Evolutionary conservation across 2,797 vertebrate genomes (phyloP), one percentile per base, ranked within the genome.

Genomic region (Carduelis carduelis): DNA sequence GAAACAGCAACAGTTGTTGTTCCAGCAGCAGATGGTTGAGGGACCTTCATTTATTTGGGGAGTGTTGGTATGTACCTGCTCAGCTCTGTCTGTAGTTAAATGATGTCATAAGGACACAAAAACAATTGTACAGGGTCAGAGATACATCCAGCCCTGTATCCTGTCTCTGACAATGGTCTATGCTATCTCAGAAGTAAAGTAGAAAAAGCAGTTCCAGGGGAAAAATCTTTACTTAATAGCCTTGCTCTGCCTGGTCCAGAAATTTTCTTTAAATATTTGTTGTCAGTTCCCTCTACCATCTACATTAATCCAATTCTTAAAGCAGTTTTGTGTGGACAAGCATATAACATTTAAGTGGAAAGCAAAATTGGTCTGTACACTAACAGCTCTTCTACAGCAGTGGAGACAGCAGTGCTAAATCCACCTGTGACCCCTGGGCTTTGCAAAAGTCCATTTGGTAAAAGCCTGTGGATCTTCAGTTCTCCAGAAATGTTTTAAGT

Each of bases 21-120:
- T 95, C 80, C 74, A 89, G 59, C 74, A 89, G 59, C 86, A 94
- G 86, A 93, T 89, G 77, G 43, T 66, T 44, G 27, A 39, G 32
- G 50, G 34, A 16, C 20, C 83, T 79, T 66, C 37, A 34, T 89
- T 83, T 87, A 26, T 75, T 46, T 6, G 1, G 28, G 22, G 11
- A 37, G 16, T 41, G 12, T 56, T 76, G 43, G 9, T 12, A 2
- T 44, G 59, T 78, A 85, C 70, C 81, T 93, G 46, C 34, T 35
- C 68, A 39, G 60, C 70, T 89, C 75, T 77, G 19, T 50, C 81
- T 56, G 32, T 24, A n/a, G 39, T n/a, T 22, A 47, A 70, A 89
- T 32, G 56, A 87, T 83, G 71, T 82, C 1, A 3, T 35, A 52
- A 83, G 34, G 35, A 74, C 30, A 56, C 19, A 35, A 60, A 65